Conservation (phyloP, 2,797 vertebrate species). For the Tapera naevia region DNA sequence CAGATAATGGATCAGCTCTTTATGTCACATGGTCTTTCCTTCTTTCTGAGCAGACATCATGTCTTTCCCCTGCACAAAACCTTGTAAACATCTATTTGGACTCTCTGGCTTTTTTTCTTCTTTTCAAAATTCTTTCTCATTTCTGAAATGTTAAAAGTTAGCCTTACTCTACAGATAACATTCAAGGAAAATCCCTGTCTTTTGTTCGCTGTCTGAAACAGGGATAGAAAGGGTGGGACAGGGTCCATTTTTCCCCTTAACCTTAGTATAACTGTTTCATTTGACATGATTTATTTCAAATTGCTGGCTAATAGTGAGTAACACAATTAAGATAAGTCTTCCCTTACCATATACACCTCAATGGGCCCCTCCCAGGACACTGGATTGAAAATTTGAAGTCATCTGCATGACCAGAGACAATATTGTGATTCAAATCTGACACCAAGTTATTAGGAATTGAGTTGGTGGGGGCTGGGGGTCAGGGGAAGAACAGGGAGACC, state of each 20-base stretch:
- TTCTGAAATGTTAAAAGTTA: neutral
- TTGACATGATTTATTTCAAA: neutral
- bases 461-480: fast-evolving
- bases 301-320: neutral
- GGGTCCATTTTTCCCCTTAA: neutral
- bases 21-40: neutral
- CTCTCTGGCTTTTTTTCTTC: neutral
- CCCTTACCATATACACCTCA: neutral
- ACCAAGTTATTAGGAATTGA: neutral
- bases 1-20: neutral
- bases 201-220: neutral
- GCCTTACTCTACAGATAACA: neutral
- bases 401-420: neutral
- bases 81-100: neutral
- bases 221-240: neutral
- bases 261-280: neutral
- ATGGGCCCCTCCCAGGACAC: neutral
- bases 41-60: neutral
- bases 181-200: neutral
- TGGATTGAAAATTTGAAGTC: neutral
- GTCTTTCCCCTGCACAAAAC: neutral
- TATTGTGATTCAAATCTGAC: neutral
- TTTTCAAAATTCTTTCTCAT: neutral
- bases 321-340: neutral
- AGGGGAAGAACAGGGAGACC: neutral